Evolutionary conservation across 2,888 invertebrate species (phyloP).

Genomic region (Stictocephala bisonia): DNA sequence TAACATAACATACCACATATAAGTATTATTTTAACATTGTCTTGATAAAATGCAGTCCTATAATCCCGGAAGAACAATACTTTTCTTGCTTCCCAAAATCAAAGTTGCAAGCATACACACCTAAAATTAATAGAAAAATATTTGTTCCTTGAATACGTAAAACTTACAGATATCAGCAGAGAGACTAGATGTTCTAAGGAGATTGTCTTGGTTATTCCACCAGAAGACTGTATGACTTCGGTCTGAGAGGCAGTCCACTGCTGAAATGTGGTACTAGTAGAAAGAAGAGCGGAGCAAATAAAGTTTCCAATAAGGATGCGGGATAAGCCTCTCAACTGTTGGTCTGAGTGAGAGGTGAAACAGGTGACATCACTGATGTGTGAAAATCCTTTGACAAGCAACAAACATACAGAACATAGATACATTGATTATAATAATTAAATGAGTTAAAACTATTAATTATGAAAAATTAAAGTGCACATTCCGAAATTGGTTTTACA

Average conservation of each 20-base stretch:
- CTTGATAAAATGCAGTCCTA: too few species aligned
- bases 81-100: too few species aligned
- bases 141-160: too few species aligned
- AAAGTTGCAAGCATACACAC: too few species aligned
- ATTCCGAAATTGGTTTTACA: too few species aligned
- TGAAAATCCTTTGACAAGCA: constrained; percentile 44
- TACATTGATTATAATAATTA: too few species aligned
- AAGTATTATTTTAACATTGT: too few species aligned
- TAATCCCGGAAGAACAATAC: too few species aligned
- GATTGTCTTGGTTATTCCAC: neutral
- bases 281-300: constrained; percentile 69
- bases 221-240: neutral
- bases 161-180: constrained; percentile 34
- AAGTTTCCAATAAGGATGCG: constrained; percentile 76
- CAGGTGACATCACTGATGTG: constrained; percentile 72
- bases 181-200: constrained; percentile 1
- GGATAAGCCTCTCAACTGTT: constrained; percentile 81
- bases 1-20: too few species aligned
- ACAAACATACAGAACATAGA: constrained; percentile 3
- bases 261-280: neutral
- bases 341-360: constrained; percentile 80
- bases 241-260: neutral
- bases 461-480: too few species aligned
- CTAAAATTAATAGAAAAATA: too few species aligned
- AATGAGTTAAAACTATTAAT: too few species aligned